Evolutionary conservation across 2,113 vertebrate species (phyloP).

Genomic region (Bujurquina vittata): DNA sequence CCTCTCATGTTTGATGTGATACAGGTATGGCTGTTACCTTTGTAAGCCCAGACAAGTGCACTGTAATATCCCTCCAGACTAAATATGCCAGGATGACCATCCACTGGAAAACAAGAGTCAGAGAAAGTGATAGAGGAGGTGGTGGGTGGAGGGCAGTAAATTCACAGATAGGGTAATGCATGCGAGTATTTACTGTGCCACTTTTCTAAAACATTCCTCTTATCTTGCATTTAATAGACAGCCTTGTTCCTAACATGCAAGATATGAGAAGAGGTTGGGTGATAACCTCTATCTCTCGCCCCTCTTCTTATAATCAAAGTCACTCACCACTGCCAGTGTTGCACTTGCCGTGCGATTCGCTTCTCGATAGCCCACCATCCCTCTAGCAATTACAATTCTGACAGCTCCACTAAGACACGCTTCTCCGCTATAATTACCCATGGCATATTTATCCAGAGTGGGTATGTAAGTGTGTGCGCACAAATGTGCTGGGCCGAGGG

Average conservation of each 20-base stretch:
- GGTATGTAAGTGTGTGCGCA: constrained; percentile 56
- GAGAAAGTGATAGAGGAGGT: background rate
- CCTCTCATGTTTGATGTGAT: constrained; percentile 66
- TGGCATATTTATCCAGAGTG: constrained; percentile 77
- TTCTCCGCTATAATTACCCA: constrained; percentile 79
- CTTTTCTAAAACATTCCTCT: constrained; percentile 54
- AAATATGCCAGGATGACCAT: constrained; percentile 38
- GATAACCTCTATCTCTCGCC: constrained; percentile 74
- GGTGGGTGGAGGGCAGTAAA: background rate
- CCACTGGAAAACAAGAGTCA: constrained; percentile 1
- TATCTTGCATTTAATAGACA: constrained; percentile 71
- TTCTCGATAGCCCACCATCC: constrained; percentile 79
- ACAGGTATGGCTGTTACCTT: constrained; percentile 63
- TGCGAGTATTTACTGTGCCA: constrained; percentile 49
- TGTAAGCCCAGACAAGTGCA: constrained; percentile 57
- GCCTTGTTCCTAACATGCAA: constrained; percentile 67
- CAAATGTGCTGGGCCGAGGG: constrained; percentile 39
- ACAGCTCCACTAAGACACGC: constrained; percentile 78
- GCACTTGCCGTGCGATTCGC: constrained; percentile 71
- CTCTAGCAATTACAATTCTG: constrained; percentile 82
- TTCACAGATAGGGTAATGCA: constrained; percentile 32
- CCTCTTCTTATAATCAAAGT: constrained; percentile 80
- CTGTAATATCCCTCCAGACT: constrained; percentile 45
- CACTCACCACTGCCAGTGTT: constrained; percentile 61
- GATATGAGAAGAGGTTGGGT: constrained; percentile 54